These are phyloP conservation scores for Lepisosteus oculatus DNA, from an alignment of 2,113 vertebrate genomes.

Conservation along the genomic window DNA sequence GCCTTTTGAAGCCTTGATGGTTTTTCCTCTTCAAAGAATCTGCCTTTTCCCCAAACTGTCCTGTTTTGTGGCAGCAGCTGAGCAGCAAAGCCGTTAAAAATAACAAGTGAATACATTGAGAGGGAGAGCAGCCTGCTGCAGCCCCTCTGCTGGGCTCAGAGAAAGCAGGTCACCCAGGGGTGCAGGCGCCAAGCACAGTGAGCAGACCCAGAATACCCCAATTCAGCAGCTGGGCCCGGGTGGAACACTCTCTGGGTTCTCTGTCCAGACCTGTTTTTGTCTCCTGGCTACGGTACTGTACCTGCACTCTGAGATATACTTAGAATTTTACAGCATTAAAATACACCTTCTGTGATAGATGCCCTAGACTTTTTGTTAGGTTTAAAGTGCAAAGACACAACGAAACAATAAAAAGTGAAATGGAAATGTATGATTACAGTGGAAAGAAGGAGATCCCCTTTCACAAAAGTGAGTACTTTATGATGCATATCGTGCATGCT, in stretches of 20 bases:
- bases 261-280: not conserved
- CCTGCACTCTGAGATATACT: no score
- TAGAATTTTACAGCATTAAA: no score
- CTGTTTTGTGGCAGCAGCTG: constrained; percentile 2
- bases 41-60: not conserved
- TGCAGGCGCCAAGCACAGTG: constrained; percentile 36
- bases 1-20: constrained; percentile 13
- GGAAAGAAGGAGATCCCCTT: no score
- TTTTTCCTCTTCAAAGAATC: constrained; percentile 14
- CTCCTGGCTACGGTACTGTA: no score
- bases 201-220: constrained; percentile 48
- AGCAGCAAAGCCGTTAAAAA: not conserved
- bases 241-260: constrained; percentile 33
- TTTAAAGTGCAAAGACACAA: no score
- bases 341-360: no score
- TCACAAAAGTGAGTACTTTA: no score
- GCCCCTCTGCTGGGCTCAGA: constrained; percentile 26
- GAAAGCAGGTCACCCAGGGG: constrained; percentile 15
- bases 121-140: constrained; percentile 16
- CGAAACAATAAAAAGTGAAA: no score
- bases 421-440: no score
- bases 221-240: constrained; percentile 55
- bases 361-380: no score
- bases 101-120: not conserved
- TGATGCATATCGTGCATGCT: no score